Evolutionary conservation across 2,797 vertebrate genomes (phyloP).

Genomic region (Ficedula albicollis): DNA sequence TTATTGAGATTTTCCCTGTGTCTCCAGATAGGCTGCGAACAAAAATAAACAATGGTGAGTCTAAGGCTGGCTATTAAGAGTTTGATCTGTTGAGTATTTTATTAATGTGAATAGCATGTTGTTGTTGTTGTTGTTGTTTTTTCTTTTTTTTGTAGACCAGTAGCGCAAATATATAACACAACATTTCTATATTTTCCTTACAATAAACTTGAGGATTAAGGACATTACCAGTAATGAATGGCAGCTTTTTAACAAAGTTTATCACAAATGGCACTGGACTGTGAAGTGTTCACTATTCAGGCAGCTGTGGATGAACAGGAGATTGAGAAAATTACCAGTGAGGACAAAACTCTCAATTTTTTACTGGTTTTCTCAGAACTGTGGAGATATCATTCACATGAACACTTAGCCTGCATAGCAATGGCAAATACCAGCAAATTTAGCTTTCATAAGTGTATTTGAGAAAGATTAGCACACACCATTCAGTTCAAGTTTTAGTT

Average conservation of each 20-base stretch:
- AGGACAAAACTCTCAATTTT: neutral
- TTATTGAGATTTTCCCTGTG: slow-evolving; percentile 54
- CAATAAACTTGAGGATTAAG: slow-evolving; percentile 36
- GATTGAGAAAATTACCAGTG: neutral
- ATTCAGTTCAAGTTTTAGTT: slow-evolving; percentile 62
- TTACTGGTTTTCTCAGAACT: neutral
- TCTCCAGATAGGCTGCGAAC: slow-evolving; percentile 60
- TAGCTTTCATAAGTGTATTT: slow-evolving; percentile 67
- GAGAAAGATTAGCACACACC: slow-evolving; percentile 56
- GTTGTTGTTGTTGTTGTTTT: too few relatives aligned
- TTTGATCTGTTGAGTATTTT: slow-evolving; percentile 49
- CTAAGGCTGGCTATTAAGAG: slow-evolving; percentile 7
- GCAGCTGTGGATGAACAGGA: neutral
- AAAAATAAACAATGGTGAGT: slow-evolving; percentile 36
- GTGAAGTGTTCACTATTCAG: slow-evolving; percentile 3
- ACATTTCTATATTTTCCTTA: slow-evolving; percentile 9
- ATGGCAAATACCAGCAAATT: slow-evolving; percentile 49
- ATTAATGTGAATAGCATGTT: neutral
- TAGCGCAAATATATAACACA: neutral
- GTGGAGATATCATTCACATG: neutral
- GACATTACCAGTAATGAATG: slow-evolving; percentile 25
- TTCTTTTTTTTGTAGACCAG: slow-evolving; percentile 6
- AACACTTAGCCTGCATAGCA: slow-evolving; percentile 14
- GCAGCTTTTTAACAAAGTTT: slow-evolving; percentile 18
- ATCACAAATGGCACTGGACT: neutral